Percentiles rank a stretch among this genome's conserved stretches.
Evolutionary conservation across 2,113 vertebrate genomes (phyloP).

Genomic region (Telmatochromis brachygnathus): DNA sequence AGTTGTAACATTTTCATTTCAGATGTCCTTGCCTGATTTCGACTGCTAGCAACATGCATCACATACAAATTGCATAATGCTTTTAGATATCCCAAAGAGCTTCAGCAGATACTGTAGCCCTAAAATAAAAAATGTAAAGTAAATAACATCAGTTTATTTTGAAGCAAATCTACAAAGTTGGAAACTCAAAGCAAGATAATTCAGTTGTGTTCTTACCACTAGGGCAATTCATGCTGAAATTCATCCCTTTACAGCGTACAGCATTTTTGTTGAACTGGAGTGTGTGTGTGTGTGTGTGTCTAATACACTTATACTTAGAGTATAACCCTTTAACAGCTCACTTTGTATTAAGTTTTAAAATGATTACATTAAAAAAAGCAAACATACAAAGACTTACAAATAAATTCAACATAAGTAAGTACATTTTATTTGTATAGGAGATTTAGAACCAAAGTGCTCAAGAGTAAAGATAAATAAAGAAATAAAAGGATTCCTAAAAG

Average conservation of each 20-base stretch:
- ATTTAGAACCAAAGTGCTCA: background rate
- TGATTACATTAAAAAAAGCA: background rate
- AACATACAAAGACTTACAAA: background rate
- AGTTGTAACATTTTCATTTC: background rate
- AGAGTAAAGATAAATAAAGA: background rate
- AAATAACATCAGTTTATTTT: background rate
- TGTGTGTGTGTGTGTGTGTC: background rate
- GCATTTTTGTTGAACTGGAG: background rate
- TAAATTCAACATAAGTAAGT: background rate
- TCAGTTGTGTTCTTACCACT: background rate
- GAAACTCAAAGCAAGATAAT: background rate
- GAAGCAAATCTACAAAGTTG: background rate
- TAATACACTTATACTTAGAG: background rate
- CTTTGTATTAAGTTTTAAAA: background rate
- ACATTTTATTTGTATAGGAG: background rate
- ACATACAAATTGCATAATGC: background rate
- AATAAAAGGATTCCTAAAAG: background rate
- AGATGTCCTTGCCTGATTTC: background rate
- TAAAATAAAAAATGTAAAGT: background rate
- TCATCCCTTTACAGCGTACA: background rate
- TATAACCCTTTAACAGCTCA: background rate
- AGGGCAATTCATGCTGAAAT: background rate
- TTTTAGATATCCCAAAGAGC: background rate
- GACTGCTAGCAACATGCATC: background rate
- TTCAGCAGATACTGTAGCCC: background rate